A percentile compares a stretch with the other conserved stretches of the same genome.
Evolutionary conservation across 2,797 vertebrate genomes (phyloP).

Genomic region (Netta rufina): DNA sequence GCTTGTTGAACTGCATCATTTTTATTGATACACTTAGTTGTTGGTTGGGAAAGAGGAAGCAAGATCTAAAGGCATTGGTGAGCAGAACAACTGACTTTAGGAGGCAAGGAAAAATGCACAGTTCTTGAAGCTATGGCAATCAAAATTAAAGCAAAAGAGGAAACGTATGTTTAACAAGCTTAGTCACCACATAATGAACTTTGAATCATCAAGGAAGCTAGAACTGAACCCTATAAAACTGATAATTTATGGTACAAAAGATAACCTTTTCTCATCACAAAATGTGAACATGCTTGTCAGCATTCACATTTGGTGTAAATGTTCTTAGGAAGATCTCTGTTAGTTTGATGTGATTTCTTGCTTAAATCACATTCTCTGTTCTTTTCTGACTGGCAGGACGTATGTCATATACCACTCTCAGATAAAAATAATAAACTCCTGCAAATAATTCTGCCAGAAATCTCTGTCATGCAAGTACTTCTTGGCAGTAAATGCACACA

Average conservation of each 20-base stretch:
- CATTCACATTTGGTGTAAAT: background rate
- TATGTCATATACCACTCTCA: background rate
- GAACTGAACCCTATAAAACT: background rate
- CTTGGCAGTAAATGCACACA: background rate
- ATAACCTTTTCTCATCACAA: background rate
- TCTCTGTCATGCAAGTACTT: background rate
- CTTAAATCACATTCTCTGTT: background rate
- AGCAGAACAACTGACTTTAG: background rate
- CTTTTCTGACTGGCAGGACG: background rate
- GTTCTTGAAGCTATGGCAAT: background rate
- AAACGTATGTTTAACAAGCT: background rate
- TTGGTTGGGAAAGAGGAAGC: background rate
- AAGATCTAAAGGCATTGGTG: background rate
- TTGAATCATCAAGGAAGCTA: background rate
- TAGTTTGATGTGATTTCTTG: background rate
- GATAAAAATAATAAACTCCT: background rate
- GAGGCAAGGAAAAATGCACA: background rate
- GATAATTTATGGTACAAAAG: background rate
- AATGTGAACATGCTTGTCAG: background rate
- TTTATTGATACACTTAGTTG: background rate
- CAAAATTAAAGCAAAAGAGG: background rate
- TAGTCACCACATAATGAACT: background rate
- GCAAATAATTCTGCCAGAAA: background rate
- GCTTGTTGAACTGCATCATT: background rate
- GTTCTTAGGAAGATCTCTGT: background rate